Conservation (phyloP, 2,113 vertebrate species). For the Aphyosemion australe region DNA sequence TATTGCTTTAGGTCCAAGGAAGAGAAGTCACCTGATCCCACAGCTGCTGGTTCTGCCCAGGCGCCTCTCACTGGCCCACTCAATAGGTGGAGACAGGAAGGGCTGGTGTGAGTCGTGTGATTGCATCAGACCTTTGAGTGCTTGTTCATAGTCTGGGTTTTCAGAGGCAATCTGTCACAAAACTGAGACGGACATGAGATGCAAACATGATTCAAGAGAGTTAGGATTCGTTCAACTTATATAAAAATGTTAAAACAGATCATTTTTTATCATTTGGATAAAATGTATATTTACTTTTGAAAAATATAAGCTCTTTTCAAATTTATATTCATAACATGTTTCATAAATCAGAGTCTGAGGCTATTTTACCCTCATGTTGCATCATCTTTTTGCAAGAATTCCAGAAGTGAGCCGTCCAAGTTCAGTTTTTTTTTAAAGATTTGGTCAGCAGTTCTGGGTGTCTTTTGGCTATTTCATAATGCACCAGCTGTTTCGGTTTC, state of each 20-base stretch:
- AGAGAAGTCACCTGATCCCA: constrained; percentile 79
- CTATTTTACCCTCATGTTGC: background rate
- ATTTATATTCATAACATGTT: no score
- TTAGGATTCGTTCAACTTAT: background rate
- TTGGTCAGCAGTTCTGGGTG: background rate
- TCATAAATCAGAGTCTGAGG: no score
- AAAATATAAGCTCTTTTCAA: no score
- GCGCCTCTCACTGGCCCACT: constrained; percentile 55
- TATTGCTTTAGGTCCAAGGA: constrained; percentile 66
- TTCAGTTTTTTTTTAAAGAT: background rate
- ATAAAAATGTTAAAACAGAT: background rate
- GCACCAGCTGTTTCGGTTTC: background rate
- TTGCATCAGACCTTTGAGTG: constrained; percentile 30
- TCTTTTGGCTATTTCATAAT: background rate
- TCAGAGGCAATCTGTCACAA: background rate
- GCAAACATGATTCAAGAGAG: background rate
- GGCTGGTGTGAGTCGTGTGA: constrained; percentile 37
- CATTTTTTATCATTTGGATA: background rate
- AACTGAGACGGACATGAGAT: background rate
- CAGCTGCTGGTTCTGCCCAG: constrained; percentile 66
- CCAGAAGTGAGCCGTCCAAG: background rate
- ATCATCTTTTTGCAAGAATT: background rate
- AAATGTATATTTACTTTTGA: background rate
- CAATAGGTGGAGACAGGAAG: constrained; percentile 70
- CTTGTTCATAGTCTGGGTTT: constrained; percentile 21